Conservation (phyloP, 2,888 invertebrate genomes). For the Tetragonula carbonaria region DNA sequence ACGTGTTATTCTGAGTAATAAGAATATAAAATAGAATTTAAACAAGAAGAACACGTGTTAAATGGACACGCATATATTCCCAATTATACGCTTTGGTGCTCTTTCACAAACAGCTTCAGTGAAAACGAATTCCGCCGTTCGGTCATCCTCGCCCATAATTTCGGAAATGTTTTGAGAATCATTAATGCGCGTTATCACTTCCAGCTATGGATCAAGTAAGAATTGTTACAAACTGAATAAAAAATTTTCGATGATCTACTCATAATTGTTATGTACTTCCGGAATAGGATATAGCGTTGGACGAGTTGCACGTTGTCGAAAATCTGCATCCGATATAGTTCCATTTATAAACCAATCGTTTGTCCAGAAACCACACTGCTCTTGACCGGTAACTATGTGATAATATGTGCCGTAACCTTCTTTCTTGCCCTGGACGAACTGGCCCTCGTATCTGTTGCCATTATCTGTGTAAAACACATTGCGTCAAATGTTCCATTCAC, state of each 20-base stretch:
- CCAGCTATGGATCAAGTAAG: constrained; percentile 18
- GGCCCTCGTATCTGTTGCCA: constrained; percentile 88
- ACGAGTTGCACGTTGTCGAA: constrained; percentile 85
- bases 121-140: background rate
- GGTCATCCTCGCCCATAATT: background rate
- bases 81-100: constrained; percentile 1
- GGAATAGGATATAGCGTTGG: constrained; percentile 86
- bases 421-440: constrained; percentile 86
- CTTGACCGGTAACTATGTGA: constrained; percentile 87
- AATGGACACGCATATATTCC: constrained; percentile 30
- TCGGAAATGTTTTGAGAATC: background rate
- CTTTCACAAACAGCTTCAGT: constrained; percentile 21
- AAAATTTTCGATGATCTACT: background rate
- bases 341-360: constrained; percentile 86
- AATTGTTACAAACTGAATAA: background rate
- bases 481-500: background rate
- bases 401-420: constrained; percentile 88
- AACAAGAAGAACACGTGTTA: constrained; percentile 38
- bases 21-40: constrained; percentile 12
- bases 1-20: background rate
- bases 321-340: constrained; percentile 86
- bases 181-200: background rate
- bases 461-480: constrained; percentile 83
- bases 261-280: constrained; percentile 32
- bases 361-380: constrained; percentile 88